Base-by-base conservation (phyloP, 2,797 vertebrate genomes). In the Ctenochaetus hawaiiensis region DNA sequence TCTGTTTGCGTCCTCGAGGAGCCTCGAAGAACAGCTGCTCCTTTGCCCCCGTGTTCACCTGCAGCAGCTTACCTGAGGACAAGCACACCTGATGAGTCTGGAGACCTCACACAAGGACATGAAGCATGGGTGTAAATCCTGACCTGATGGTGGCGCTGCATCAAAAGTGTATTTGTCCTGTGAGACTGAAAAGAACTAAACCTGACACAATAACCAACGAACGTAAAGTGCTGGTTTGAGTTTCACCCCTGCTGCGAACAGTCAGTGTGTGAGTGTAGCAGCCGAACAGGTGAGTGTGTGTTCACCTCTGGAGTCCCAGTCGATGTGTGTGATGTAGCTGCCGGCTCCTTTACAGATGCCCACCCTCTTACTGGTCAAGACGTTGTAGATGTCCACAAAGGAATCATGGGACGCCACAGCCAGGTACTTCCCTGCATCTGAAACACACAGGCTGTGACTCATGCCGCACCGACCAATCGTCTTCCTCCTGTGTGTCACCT, bases 11-110 rank as follows among this genome's bases (percentile, higher is more conserved):
- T 83, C 97, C 98, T 93, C 97, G 95, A 1, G 97, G 97, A 47
- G 98, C 97, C 95, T 99, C 97, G 77, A 97, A 99, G 94, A 98
- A 98, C 34, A 99, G 93, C 47, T 97, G 98, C 79, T 99, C 97
- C 96, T 97, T 98, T 92, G 97, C 96, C 94, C 97, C 97, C 26
- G 98, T 97, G 95, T 99, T 99, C 75, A 98, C 96, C 93, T 99
- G 98, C 84, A 99, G 86, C 84, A 99, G 92, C 93, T 98, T 99
- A 77, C 98, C 98, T 99, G 91, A 83, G 67, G 20, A 56, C 30
- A 17, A 13, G 34, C 26, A 83, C 49, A 70, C 57, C 30, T 34
- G 30, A 34, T 6, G 30, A 34, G 30, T 34, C 30, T 34, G 30
- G 30, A 34, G 30, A 34, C 6, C 30, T 34, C 30, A 34, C 30